Conservation (phyloP, 2,888 invertebrate genomes). For the Sarcophaga variegata region DNA sequence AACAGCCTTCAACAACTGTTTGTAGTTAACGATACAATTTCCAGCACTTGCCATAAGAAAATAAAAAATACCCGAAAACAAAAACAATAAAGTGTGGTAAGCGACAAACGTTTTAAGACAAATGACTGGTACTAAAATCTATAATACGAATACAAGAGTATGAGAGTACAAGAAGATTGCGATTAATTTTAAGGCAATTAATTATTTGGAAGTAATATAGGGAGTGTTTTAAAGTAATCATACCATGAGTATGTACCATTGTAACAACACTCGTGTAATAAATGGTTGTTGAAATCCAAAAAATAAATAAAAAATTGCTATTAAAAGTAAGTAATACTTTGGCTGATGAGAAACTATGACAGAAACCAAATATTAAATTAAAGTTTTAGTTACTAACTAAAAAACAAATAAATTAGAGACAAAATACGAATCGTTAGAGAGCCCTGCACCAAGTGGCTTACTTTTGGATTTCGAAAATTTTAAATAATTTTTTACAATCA, state of each 20-base stretch:
- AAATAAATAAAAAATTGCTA: too few relatives aligned
- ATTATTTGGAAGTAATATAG: slow-evolving; percentile 28
- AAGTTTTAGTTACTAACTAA: too few relatives aligned
- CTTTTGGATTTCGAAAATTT: too few relatives aligned
- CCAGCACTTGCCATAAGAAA: slow-evolving; percentile 13
- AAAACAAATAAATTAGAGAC: too few relatives aligned
- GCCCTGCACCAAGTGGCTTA: too few relatives aligned
- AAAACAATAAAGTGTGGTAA: slow-evolving; percentile 17
- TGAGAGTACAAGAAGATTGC: background rate
- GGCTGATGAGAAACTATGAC: too few relatives aligned
- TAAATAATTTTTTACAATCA: too few relatives aligned
- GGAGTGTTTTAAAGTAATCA: slow-evolving; percentile 24
- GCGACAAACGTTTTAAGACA: slow-evolving; percentile 41
- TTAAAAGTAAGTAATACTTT: too few relatives aligned
- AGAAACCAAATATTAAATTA: too few relatives aligned
- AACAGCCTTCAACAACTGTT: background rate
- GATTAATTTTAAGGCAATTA: slow-evolving; percentile 44
- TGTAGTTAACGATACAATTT: slow-evolving; percentile 36
- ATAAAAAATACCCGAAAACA: background rate
- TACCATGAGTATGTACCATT: background rate
- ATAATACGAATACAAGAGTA: background rate
- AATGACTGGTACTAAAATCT: background rate
- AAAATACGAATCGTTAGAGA: too few relatives aligned
- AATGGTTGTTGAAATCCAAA: too few relatives aligned
- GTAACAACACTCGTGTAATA: too few relatives aligned